These are phyloP conservation scores for Peromyscus nudipes DNA, from an alignment of 2,797 vertebrate species.

Conservation along the genomic window DNA sequence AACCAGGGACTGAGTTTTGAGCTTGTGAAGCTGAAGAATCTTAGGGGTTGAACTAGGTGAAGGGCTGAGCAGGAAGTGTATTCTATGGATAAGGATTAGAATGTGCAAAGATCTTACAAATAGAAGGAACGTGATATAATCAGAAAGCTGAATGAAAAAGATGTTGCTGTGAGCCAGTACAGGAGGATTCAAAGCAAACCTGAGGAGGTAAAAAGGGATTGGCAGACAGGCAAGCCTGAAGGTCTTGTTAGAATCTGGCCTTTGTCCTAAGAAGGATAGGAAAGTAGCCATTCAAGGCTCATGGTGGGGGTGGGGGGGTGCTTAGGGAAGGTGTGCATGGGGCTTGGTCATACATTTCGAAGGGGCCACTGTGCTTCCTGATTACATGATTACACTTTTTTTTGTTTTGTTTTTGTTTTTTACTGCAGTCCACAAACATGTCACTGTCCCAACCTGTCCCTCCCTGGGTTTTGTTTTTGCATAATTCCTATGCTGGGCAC, in stretches of 20 bases:
- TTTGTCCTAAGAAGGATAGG: constrained; percentile 28
- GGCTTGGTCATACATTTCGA: background rate
- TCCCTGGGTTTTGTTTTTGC: background rate
- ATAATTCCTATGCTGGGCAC: background rate
- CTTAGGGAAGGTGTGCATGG: background rate
- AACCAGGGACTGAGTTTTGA: background rate
- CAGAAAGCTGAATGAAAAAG: background rate
- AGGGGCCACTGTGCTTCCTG: constrained; percentile 7
- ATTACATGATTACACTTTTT: background rate
- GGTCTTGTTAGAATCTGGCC: background rate
- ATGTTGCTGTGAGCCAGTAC: background rate
- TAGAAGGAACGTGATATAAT: background rate
- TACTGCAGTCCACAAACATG: background rate
- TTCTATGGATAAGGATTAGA: background rate
- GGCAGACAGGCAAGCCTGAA: background rate
- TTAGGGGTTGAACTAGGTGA: background rate
- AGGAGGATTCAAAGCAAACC: background rate
- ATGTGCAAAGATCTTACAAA: background rate
- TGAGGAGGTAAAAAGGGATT: background rate
- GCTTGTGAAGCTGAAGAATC: background rate
- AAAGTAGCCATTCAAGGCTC: background rate
- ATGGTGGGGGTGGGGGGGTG: background rate
- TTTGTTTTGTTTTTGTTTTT: background rate
- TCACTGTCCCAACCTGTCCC: background rate
- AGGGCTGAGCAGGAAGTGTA: background rate